A percentile compares a stretch with the other conserved stretches of the same genome.
Conservation (phyloP, 1,140 invertebrate genomes). For the Gonioctena quinquepunctata region DNA sequence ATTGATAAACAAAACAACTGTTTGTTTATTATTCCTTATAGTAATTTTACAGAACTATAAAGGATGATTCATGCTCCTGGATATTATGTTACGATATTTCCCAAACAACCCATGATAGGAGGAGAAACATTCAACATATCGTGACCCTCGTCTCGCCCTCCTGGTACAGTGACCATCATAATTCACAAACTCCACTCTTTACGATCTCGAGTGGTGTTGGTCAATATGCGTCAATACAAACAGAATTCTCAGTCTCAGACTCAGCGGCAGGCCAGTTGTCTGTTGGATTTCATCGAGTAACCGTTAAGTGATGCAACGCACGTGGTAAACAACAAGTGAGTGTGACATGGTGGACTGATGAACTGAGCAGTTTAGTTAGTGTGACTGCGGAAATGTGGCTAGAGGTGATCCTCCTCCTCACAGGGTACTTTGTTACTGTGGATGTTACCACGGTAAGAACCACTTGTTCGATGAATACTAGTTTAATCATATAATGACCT, state of each 20-base stretch:
- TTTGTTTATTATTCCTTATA: too few species aligned
- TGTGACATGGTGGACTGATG: neutral
- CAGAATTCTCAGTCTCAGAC: neutral
- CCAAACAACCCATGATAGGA: too few species aligned
- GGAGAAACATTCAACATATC: too few species aligned
- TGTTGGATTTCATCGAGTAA: neutral
- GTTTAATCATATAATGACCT: too few species aligned
- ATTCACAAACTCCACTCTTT: neutral
- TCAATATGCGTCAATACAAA: neutral
- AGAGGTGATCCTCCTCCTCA: conserved; percentile 16
- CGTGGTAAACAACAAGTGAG: conserved; percentile 10
- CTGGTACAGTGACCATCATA: neutral
- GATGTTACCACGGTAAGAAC: conserved; percentile 15
- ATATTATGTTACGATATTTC: too few species aligned
- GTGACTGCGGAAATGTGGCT: conserved; percentile 21
- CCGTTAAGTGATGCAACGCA: conserved; percentile 10
- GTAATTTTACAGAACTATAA: too few species aligned
- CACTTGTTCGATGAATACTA: too few species aligned
- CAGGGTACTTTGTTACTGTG: conserved; percentile 16
- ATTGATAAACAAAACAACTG: too few species aligned
- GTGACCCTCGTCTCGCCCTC: too few species aligned
- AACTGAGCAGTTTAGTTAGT: neutral
- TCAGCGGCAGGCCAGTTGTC: neutral
- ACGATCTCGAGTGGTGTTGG: neutral
- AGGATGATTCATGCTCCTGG: too few species aligned